Evolutionary conservation across 2,888 invertebrate genomes (phyloP), one percentile per base, ranked within the genome.

Genomic region (Pyrgus malvae): DNA sequence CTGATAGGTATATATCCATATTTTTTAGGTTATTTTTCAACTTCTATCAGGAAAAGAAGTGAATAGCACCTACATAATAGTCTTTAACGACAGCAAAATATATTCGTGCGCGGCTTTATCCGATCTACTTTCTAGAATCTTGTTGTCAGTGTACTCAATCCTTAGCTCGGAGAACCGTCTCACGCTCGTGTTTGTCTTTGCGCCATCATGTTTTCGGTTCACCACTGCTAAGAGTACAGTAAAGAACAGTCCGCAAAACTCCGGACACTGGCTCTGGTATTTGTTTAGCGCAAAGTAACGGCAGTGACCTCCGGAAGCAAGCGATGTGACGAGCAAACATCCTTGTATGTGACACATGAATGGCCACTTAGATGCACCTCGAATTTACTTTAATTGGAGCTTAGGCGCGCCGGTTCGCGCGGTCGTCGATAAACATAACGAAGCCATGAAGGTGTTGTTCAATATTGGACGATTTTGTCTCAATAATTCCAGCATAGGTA

Each of bases 381-480:
- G 45, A 53, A 33, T 40, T 53, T 42, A 53, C 53, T 53, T 53
- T 53, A 53, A 53, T 53, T 53, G 53, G 53, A 38, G 45, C 38
- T 38, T 27, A 38, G 38, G 41, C 27, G 48, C 41, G 25, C 48
- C 33, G 33, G 21, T 46, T 50, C 23, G 45, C 33, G 25, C 33
- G 29, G 35, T 11, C 12, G 53, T 56, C 57, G 73, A 80, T 79
- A 79, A 76, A 68, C 64, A 76, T 81, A 85, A 80, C 77, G 78
- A 80, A 83, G 78, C 74, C 77, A 42, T 53, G 45, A 45, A 38
- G 53, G 67, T 72, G 75, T 78, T 70, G 74, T 76, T 77, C 76
- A 82, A 78, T 81, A 81, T 81, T 79, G 80, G 76, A 74, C 72
- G 78, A 80, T 81, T 81, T 81, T 82, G 84, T 83, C 77, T 81